Conservation (phyloP, 2,888 invertebrate species). For the Nymphalis urticae region DNA sequence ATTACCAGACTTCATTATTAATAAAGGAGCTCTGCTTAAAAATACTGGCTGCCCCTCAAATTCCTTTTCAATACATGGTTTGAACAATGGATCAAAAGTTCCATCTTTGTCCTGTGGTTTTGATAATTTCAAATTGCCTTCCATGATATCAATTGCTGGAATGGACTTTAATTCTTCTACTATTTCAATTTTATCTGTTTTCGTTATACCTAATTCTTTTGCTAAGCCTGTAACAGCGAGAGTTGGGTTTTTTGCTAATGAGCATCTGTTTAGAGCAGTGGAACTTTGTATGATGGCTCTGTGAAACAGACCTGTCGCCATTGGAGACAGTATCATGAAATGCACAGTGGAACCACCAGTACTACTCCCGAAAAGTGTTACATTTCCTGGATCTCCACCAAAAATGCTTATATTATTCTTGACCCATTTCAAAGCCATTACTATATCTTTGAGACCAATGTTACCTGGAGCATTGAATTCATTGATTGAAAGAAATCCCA, state of each 20-base stretch:
- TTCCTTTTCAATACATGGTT: conserved; percentile 70
- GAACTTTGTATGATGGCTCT: conserved; percentile 74
- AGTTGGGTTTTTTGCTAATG: conserved; percentile 62
- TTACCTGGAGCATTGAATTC: conserved; percentile 73
- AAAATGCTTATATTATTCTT: conserved; percentile 66
- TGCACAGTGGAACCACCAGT: conserved; percentile 74
- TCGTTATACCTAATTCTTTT: conserved; percentile 56
- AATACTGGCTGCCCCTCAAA: conserved; percentile 72
- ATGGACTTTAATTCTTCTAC: conserved; percentile 60
- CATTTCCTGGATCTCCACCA: conserved; percentile 73
- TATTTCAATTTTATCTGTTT: conserved; percentile 54
- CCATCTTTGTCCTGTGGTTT: conserved; percentile 43
- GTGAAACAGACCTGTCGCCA: conserved; percentile 73
- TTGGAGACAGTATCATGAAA: conserved; percentile 73
- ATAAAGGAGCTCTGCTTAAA: conserved; percentile 62
- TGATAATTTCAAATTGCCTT: conserved; percentile 44
- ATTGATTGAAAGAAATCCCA: conserved; percentile 73
- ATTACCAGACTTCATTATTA: conserved; percentile 67
- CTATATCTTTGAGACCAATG: conserved; percentile 71
- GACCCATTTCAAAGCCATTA: conserved; percentile 72
- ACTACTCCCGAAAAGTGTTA: conserved; percentile 75
- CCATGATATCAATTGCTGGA: conserved; percentile 55
- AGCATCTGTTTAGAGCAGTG: conserved; percentile 70
- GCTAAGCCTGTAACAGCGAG: conserved; percentile 57
- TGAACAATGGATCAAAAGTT: conserved; percentile 60